These are phyloP conservation scores for Melanotaenia duboulayi DNA, from an alignment of 2,113 vertebrate genomes.

Conservation along the genomic window DNA sequence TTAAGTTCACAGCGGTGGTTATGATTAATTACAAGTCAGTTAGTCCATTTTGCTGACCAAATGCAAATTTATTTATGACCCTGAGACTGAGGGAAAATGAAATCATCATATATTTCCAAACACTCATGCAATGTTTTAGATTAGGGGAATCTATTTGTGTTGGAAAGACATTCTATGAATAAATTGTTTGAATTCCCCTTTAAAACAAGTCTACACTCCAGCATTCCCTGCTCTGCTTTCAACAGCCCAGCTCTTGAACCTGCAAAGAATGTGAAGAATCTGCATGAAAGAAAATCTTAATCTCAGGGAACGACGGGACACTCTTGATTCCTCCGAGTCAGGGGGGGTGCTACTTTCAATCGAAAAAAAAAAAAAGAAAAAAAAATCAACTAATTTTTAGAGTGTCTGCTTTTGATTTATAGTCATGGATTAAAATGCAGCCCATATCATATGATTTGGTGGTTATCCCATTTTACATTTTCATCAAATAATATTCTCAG, in stretches of 20 bases:
- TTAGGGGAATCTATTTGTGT: constrained; percentile 77
- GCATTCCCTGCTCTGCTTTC: constrained; percentile 25
- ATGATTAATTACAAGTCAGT: constrained; percentile 75
- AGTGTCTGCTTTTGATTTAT: constrained; percentile 78
- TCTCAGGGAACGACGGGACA: constrained; percentile 29
- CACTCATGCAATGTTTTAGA: constrained; percentile 70
- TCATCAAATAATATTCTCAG: constrained; percentile 78
- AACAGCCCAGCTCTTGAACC: constrained; percentile 25
- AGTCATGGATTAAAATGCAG: constrained; percentile 71
- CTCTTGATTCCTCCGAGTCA: constrained; percentile 23
- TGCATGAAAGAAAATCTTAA: constrained; percentile 39
- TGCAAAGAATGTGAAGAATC: constrained; percentile 26
- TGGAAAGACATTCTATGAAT: constrained; percentile 75
- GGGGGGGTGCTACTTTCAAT: constrained; percentile 54
- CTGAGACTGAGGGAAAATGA: constrained; percentile 75
- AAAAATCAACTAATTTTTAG: constrained; percentile 61
- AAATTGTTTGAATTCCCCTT: constrained; percentile 68
- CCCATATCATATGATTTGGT: constrained; percentile 75
- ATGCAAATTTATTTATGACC: constrained; percentile 80
- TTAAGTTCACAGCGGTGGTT: constrained; percentile 50
- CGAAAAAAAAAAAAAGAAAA: constrained; percentile 61
- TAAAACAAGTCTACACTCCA: constrained; percentile 37
- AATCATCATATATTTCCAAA: constrained; percentile 80
- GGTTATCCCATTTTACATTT: constrained; percentile 80
- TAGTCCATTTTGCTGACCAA: constrained; percentile 64